phyloP scores from a whole-genome alignment of 2,797 vertebrate genomes.

The Bovichtus variegatus region DNA sequence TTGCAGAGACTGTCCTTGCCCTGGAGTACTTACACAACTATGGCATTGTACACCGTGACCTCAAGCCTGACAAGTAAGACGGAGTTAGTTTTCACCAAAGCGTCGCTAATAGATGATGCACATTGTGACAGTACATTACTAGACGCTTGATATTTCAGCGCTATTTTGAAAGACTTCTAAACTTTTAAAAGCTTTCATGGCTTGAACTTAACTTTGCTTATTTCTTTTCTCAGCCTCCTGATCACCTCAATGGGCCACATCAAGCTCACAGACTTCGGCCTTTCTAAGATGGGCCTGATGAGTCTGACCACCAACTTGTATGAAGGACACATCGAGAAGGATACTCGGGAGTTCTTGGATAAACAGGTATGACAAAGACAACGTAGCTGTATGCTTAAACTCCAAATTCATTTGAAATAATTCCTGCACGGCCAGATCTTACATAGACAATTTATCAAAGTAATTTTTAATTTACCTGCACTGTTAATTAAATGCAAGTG shows the following conservation, averaged over 20 bases:
- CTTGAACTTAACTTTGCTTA: not conserved
- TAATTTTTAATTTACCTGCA: not conserved
- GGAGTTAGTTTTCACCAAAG: not conserved
- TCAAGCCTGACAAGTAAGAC: conserved; percentile 94
- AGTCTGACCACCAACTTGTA: conserved; percentile 94
- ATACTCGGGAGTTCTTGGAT: conserved; percentile 92
- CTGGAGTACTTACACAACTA: conserved; percentile 95
- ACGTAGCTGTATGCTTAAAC: not conserved
- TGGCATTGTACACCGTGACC: conserved; percentile 92
- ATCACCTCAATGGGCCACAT: conserved; percentile 96
- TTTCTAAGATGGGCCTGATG: conserved; percentile 96
- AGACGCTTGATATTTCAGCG: not conserved
- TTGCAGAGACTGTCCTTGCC: conserved; percentile 92
- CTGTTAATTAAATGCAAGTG: not conserved
- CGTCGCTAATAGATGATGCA: not conserved
- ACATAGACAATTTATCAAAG: not conserved
- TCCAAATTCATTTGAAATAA: not conserved
- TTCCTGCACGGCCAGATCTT: not conserved
- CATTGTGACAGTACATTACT: too few species aligned
- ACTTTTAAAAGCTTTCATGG: not conserved
- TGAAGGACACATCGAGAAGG: conserved; percentile 94
- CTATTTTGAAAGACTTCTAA: not conserved
- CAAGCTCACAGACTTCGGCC: conserved; percentile 93
- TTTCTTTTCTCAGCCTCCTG: conserved; percentile 84
- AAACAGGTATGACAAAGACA: conserved; percentile 86